Evolutionary conservation across 2,113 vertebrate genomes (phyloP), one percentile per base, ranked within the genome.

Genomic region (Forbesichthys agassizii): DNA sequence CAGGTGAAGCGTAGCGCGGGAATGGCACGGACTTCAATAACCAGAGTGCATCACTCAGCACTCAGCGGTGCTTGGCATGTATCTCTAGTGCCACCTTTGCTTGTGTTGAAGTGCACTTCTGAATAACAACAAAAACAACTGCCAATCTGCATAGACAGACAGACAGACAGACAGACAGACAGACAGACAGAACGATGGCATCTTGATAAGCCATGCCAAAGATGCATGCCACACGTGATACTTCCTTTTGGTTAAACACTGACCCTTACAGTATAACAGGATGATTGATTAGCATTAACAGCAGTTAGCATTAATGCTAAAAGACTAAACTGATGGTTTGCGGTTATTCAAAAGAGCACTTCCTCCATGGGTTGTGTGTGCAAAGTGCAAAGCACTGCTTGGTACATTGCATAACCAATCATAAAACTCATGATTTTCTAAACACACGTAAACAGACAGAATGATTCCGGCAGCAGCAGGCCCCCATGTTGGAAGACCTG

Each of bases 301-400:
- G 70, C 51, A 64, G 36, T 12, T 61, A 27, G 47, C 52, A 42
- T 56, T 52, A 52, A 36, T 33, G 33, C 58, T 70, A 54, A 64
- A 47, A 64, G 47, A 27, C 16, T 11, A 9, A 54, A 49, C 33
- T 3, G 63, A 62, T 59, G 77, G 74, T 80, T 77, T 58, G 57
- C 46, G 53, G 67, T 82, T 85, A 87, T 83, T 90, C 90, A 87
- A 85, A 89, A 83, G 89, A 91, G 88, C 88, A 85, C 68, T 14
- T 69, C 74, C 71, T 86, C 68, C 83, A 66, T 54, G 71, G 54
- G 51, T 68, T 73, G 64, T 49, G 16, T 62, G 51, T 53, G 6
- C 14, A 66, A 65, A 58, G 70, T 77, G 66, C 80, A 81, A 53
- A 71, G 60, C 66, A 51, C 66, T 78, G 68, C 49, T 74, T 74